Base-by-base conservation (phyloP, 92 coral and sea anemone genomes). In the Nematostella vectensis region DNA sequence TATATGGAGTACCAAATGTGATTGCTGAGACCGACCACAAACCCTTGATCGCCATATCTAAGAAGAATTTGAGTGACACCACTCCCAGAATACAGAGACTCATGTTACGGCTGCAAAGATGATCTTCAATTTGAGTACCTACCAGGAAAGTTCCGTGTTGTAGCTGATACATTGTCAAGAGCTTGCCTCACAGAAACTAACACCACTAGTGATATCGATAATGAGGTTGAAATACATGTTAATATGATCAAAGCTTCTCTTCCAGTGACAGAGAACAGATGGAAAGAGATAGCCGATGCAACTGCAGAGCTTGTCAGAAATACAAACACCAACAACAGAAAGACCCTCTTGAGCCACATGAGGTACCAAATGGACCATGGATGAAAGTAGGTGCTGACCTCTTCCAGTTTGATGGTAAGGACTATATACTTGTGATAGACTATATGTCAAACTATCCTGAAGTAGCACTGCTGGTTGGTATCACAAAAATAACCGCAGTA, bases 1-100 rank as follows among this genome's bases (percentile, higher is more conserved):
- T 47, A 17, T 33, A 33, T 57, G 75, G 65, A 3, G 72, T 53
- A 45, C 59, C 29, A 44, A 23, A 55, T 22, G 70, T 68, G 55
- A 69, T 75, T 29, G 69, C 57, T 48, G 75, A 60, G 44, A 66
- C 68, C 22, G 82, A 60, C 64, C 76, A 75, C 45, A 75, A 75
- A 44, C 82, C 76, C 18, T 37, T 76, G 49, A 64, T 55, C 11
- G 29, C 72, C 54, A 69, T 69, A 23, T 59, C 67, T 54, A 62
- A 69, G 45, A 75, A 69, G 61, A 53, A 45, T 27, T 39, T 59
- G 9, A 17, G 54, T 68, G 82, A 75, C 40, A 76, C 49, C 21
- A 44, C 66, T 12, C 76, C 76, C 20, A 70, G 62, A 29, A 60
- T 70, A 6, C 83, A 69, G 53, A 29, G 77, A 17, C 31, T 76